Percentiles rank a stretch among this genome's conserved stretches.
Conservation (phyloP, 2,113 vertebrate genomes). For the Epinephelus lanceolatus region DNA sequence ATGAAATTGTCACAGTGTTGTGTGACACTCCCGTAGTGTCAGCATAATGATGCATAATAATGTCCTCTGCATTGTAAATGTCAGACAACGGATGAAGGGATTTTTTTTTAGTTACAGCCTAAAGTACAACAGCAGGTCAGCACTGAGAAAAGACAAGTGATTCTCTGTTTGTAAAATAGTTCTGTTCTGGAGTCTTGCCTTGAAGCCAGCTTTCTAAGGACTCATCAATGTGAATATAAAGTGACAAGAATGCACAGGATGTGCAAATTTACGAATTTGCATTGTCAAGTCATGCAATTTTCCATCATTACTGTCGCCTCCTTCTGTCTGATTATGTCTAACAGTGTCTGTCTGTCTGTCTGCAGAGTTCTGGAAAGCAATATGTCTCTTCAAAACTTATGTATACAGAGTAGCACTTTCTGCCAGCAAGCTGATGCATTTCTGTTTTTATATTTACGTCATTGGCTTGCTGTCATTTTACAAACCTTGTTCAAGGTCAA, state of each 20-base stretch:
- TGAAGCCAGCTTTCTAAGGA: neutral
- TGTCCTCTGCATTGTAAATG: neutral
- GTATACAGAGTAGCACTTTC: neutral
- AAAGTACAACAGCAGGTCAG: neutral
- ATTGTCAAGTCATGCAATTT: neutral
- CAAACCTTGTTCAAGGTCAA: constrained; percentile 44
- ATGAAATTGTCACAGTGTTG: constrained; percentile 42
- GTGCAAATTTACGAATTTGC: neutral
- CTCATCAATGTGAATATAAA: neutral
- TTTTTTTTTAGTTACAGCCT: neutral
- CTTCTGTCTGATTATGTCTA: neutral
- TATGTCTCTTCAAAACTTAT: constrained; percentile 1
- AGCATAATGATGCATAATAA: constrained; percentile 42
- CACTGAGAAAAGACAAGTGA: neutral
- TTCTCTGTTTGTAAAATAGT: neutral
- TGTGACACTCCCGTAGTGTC: constrained; percentile 21
- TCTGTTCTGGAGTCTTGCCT: neutral
- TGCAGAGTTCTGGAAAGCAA: neutral
- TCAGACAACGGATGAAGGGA: neutral
- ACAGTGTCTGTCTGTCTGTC: neutral
- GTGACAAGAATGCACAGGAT: neutral
- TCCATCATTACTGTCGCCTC: neutral
- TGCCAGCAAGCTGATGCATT: neutral
- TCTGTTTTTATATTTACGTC: constrained; percentile 33
- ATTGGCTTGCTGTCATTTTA: constrained; percentile 10